These are phyloP conservation scores for Otus scops DNA, from an alignment of 2,797 vertebrate genomes.

Conservation along the genomic window DNA sequence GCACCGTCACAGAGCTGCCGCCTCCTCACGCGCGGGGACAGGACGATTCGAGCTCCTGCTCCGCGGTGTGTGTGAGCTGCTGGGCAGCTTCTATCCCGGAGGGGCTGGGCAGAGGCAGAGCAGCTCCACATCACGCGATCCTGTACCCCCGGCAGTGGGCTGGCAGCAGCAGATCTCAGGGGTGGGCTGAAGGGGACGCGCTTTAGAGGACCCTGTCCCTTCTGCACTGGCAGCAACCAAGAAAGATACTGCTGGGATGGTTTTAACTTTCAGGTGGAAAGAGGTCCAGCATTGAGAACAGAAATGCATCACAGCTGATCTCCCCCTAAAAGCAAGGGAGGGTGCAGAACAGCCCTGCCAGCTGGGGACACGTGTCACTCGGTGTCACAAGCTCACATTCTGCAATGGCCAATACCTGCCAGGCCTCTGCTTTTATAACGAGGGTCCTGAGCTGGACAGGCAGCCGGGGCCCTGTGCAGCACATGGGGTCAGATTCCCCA, in stretches of 20 bases:
- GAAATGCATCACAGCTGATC: not conserved
- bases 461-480: not conserved
- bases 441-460: not conserved
- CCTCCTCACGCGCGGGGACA: rapidly evolving
- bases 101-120: not conserved
- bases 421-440: not conserved
- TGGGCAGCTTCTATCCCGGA: not conserved
- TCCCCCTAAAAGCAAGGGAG: not conserved
- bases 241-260: not conserved
- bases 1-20: rapidly evolving
- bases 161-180: not conserved
- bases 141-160: not conserved
- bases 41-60: not conserved
- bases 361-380: not conserved
- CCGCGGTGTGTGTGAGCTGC: rapidly evolving
- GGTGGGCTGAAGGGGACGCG: not conserved
- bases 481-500: rapidly evolving
- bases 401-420: not conserved
- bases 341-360: not conserved
- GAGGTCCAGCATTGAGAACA: not conserved
- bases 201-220: not conserved
- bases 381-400: not conserved
- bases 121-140: rapidly evolving
- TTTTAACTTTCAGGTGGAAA: not conserved
- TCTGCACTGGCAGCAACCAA: not conserved